phyloP scores from a whole-genome alignment of 2,113 vertebrate genomes.

The Otolemur garnettii region DNA sequence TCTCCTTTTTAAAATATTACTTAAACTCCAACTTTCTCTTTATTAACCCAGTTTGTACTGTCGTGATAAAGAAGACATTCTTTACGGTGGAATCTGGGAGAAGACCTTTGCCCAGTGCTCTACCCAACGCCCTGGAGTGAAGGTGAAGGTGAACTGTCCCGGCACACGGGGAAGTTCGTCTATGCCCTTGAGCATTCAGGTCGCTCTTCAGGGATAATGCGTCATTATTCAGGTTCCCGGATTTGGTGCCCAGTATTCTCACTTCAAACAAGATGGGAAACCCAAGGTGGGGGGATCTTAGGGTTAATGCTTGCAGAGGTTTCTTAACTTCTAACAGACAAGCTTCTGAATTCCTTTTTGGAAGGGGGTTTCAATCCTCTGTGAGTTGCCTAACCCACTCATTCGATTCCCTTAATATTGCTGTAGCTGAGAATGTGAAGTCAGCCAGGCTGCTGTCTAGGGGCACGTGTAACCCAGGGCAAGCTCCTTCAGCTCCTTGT shows the following conservation, averaged over 20 bases:
- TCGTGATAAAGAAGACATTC: neutral
- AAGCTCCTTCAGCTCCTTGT: neutral
- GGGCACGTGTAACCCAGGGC: neutral
- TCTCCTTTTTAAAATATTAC: conserved; percentile 16
- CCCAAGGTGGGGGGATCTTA: neutral
- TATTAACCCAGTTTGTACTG: neutral
- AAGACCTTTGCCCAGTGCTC: conserved; percentile 25
- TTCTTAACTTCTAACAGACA: neutral
- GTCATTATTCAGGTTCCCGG: neutral
- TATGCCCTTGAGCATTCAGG: neutral
- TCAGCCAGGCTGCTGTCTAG: neutral
- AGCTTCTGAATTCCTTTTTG: conserved; percentile 34
- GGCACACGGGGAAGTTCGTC: neutral
- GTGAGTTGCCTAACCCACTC: neutral
- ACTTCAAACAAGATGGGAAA: neutral
- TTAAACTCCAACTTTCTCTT: neutral
- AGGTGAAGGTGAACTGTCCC: neutral
- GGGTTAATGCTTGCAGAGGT: neutral
- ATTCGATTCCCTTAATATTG: neutral
- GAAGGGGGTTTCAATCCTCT: neutral
- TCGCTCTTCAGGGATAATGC: neutral
- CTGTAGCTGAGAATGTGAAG: neutral
- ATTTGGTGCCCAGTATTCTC: neutral
- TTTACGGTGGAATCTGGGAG: neutral
- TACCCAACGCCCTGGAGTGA: neutral